phyloP scores from a whole-genome alignment of 2,113 vertebrate species.

The Pygathrix nemaeus region DNA sequence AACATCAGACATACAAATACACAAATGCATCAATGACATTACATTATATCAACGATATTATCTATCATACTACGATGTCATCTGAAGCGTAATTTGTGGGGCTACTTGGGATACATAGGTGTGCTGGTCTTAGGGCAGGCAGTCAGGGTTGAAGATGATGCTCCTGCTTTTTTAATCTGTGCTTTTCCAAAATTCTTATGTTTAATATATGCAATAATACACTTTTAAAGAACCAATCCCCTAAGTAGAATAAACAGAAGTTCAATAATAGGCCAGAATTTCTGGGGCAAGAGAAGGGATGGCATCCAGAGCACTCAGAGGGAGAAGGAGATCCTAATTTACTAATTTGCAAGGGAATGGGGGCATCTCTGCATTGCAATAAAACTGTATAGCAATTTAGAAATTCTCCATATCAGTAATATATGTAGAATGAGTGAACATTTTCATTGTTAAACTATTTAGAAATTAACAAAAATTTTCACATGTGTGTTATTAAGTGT shows the following conservation, averaged over 20 bases:
- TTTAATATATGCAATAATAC: not conserved
- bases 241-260: not conserved
- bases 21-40: not conserved
- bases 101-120: not conserved
- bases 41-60: not conserved
- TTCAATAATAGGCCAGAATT: not conserved
- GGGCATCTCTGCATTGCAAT: not conserved
- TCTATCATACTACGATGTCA: not conserved
- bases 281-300: not conserved
- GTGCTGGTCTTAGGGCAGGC: not conserved
- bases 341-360: not conserved
- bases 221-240: not conserved
- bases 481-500: not conserved
- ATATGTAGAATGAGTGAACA: not conserved
- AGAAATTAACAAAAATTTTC: not conserved
- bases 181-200: not conserved
- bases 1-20: not conserved
- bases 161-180: not conserved
- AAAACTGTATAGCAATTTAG: not conserved
- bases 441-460: not conserved
- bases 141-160: not conserved
- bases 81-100: not conserved
- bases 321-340: not conserved
- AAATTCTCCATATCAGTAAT: not conserved
- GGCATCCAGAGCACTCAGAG: not conserved